These are phyloP conservation scores for Idris sp. DNA, from an alignment of 1,140 invertebrate species.

Conservation along the genomic window DNA sequence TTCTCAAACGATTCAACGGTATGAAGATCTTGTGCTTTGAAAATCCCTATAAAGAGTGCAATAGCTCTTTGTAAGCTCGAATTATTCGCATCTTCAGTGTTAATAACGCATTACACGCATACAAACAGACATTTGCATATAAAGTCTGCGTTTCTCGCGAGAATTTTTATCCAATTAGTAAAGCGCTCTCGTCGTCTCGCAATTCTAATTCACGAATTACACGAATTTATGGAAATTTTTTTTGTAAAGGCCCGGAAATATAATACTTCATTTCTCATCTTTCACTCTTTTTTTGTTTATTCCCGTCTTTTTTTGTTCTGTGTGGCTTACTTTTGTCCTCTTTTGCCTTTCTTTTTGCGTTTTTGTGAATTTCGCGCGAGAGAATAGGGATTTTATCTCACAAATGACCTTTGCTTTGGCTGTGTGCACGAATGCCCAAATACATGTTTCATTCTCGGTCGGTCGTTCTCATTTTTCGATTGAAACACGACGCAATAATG, in stretches of 20 bases:
- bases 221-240: slow-evolving; percentile 54
- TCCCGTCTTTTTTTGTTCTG: slow-evolving; percentile 5
- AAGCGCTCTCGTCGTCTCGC: slow-evolving; percentile 20
- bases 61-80: slow-evolving; percentile 7
- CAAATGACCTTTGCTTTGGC: slow-evolving; percentile 58
- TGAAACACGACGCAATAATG: slow-evolving; percentile 58
- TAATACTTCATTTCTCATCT: slow-evolving; percentile 58
- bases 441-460: slow-evolving; percentile 51
- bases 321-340: slow-evolving; percentile 25
- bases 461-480: slow-evolving; percentile 54
- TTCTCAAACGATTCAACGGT: too few species aligned
- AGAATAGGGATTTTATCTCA: slow-evolving; percentile 59
- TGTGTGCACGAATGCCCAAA: slow-evolving; percentile 31
- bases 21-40: too few species aligned
- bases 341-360: slow-evolving; percentile 15
- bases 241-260: slow-evolving; percentile 42
- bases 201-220: slow-evolving; percentile 48
- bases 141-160: slow-evolving; percentile 2
- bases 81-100: slow-evolving; percentile 13
- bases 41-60: too few species aligned
- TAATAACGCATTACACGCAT: slow-evolving; percentile 18
- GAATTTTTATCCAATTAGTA: slow-evolving; percentile 55
- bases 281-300: slow-evolving; percentile 31
- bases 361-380: slow-evolving; percentile 44
- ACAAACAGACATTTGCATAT: slow-evolving; percentile 25